Base-by-base conservation (phyloP, 2,797 vertebrate genomes). In the Pogonophryne albipinna region DNA sequence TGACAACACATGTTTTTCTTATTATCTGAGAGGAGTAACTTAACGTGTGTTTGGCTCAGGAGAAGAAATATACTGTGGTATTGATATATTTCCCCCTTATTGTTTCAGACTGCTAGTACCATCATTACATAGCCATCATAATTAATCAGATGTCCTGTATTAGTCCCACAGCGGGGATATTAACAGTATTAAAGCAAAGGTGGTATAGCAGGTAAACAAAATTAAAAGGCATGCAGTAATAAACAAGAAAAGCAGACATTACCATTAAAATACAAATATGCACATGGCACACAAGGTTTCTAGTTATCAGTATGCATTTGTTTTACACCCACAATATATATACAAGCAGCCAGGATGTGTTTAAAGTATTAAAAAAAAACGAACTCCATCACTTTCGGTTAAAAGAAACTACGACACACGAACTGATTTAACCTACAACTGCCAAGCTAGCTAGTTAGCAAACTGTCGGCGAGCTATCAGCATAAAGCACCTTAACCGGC, bases 341-440 rank as follows among this genome's bases (percentile, higher is more conserved):
- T 2, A 47, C 1, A 3, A 2, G 13, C 16, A 53, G 7, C 0
- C 8, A 59, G 0, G 1, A 11, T 11, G 27, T 4, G 7, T 38
- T 38, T 38, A 9, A 47, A 45, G 57, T 4, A 4, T 1, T n/a
- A n/a, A 4, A 34, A 6, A 4, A 34, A 34, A 14, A 62, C n/a
- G n/a, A n/a, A n/a, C n/a, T 10, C 10, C 58, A 4, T 4, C 2
- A 4, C 46, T 63, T 49, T 66, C 27, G 19, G n/a, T 10, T 1
- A 3, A 10, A 23, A 67, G 31, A 20, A 4, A 51, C 55, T 51
- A 52, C 44, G 19, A 59, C 66, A 62, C 42, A 74, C 49, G 20
- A 41, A 49, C 15, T 50, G 53, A 76, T 66, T 74, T 57, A 57
- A 61, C 73, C 71, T 17, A 53, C 34, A 46, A 78, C 70, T 83